Percentiles rank a stretch among this genome's conserved stretches.
phyloP scores from a whole-genome alignment of 2,113 vertebrate genomes.

The Bolborhynchus lineola region DNA sequence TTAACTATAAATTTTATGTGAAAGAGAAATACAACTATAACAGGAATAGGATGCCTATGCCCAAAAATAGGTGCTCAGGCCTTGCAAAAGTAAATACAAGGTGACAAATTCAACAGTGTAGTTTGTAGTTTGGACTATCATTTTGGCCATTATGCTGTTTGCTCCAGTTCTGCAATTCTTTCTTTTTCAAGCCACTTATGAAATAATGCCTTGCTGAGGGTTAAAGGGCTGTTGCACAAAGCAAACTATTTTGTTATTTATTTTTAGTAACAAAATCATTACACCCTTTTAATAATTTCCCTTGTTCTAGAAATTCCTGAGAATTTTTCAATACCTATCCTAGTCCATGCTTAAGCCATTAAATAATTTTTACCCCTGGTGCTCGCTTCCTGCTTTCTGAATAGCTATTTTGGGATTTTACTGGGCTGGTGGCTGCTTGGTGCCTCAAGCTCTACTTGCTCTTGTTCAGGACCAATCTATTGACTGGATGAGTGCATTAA shows the following conservation, averaged over 20 bases:
- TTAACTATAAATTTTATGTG: not conserved
- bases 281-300: too few species aligned
- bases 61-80: not conserved
- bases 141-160: not conserved
- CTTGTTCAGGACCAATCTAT: too few species aligned
- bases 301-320: not conserved
- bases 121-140: not conserved
- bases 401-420: accelerated
- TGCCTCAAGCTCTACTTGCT: not conserved
- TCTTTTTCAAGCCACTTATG: not conserved
- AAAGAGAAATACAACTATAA: not conserved
- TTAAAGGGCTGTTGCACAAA: not conserved
- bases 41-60: not conserved
- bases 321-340: not conserved
- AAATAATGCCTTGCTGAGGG: not conserved
- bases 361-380: not conserved
- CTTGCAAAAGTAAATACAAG: not conserved
- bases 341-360: not conserved
- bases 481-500: too few species aligned
- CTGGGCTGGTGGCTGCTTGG: accelerated
- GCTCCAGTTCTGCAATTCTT: not conserved
- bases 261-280: not conserved
- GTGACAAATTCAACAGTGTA: too few species aligned
- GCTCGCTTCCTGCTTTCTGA: not conserved
- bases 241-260: accelerated